Evolutionary conservation across 2,113 vertebrate genomes (phyloP), one percentile per base, ranked within the genome.

Genomic region (Lagenorhynchus albirostris): DNA sequence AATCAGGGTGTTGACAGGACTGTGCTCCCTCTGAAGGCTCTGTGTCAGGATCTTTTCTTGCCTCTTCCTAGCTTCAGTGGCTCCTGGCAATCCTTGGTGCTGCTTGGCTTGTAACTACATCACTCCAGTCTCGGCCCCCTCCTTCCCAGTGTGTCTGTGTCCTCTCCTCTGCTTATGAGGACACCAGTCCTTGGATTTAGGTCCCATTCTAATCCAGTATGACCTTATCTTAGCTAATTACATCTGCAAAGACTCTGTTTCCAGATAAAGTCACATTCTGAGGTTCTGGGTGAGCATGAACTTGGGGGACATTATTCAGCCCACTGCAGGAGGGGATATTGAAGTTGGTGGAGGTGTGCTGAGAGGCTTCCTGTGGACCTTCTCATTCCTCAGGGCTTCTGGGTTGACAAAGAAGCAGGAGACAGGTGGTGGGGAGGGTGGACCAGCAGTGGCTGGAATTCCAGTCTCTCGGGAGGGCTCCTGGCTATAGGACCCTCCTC

Each of bases 351-450:
- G 58, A 79, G 36, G 25, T 33, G n/a, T 77, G n/a, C 80, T 71
- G 38, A 62, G 36, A 71, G 71, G 33, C 50, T 84, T 68, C 38
- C 33, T 67, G 1, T 0, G 5, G 36, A 12, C 38, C 44, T 76
- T 93, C 74, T 84, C 38, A 44, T 88, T 90, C 31, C 14, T 95
- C 41, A 53, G 25, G n/a, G 41, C 68, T 93, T 95, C 89, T 90
- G 73, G 60, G 1, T 55, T 55, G 65, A 47, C 26, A 74, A 74
- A 36, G 17, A 95, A 31, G 26, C 31, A 53, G 23, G 65, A 91
- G 44, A 60, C 44, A 67, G 6, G 15, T 65, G 21, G 5, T 41
- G 50, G 36, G 31, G 23, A 29, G 10, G 8, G 29, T 6, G 1
- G 29, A 3, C 68, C 41, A 80, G 23, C 8, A 10, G 63, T 47